Percentiles rank a stretch among this genome's conserved stretches.
These are phyloP conservation scores for Stegana nigrithorax DNA, from an alignment of 2,888 invertebrate genomes.

Conservation along the genomic window DNA sequence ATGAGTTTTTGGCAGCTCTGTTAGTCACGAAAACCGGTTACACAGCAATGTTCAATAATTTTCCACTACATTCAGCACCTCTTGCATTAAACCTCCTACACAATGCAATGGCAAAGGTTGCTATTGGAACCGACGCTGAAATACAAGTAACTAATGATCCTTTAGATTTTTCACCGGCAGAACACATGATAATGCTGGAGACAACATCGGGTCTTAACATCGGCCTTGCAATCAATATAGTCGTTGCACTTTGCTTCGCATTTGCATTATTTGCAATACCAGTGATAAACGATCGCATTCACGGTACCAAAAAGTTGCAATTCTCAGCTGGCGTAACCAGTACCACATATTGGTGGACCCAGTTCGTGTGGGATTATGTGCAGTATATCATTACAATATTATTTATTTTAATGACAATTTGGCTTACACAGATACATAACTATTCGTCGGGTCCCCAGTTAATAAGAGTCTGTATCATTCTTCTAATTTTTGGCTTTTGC, in stretches of 20 bases:
- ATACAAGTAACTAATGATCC: not conserved
- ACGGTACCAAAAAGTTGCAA: not conserved
- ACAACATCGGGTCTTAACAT: not conserved
- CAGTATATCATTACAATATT: not conserved
- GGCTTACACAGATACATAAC: not conserved
- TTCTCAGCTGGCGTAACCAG: not conserved
- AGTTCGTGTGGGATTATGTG: conserved; percentile 4
- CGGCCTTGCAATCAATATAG: conserved; percentile 5
- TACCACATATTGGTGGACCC: not conserved
- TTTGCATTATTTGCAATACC: conserved; percentile 1
- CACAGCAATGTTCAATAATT: not conserved
- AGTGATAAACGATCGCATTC: not conserved
- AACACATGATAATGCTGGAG: too few relatives aligned
- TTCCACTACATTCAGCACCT: not conserved
- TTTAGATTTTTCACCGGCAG: not conserved
- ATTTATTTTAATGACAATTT: not conserved
- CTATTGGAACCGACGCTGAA: not conserved
- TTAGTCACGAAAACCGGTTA: not conserved
- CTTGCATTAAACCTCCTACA: not conserved
- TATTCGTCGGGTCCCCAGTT: not conserved
- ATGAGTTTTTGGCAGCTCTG: not conserved
- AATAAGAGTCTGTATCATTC: not conserved
- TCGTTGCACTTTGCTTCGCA: conserved; percentile 4
- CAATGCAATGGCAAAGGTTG: conserved; percentile 1
- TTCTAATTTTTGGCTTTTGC: not conserved